Evolutionary conservation across 1,140 invertebrate genomes (phyloP), one percentile per base, ranked within the genome.

Genomic region (Eciton burchellii): DNA sequence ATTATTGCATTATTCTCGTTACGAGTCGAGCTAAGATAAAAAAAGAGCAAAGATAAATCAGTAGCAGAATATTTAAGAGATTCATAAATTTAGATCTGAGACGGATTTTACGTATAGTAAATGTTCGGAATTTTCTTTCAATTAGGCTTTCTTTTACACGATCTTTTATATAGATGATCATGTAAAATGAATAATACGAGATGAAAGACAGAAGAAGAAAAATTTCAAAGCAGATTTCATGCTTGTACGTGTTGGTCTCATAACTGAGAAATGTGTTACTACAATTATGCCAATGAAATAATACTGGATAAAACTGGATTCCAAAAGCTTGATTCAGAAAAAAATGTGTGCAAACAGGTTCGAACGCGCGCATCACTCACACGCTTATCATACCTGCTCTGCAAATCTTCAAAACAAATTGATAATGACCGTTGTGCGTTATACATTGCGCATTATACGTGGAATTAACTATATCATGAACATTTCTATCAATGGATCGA

Each of bases 251-350:
- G 54, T 79, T 21, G 29, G 26, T 16, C 12, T 56, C n/a, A n/a
- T n/a, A n/a, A n/a, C n/a, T n/a, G 65, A 56, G 19, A 70, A 35
- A 68, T 70, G 49, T 56, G 3, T 16, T 1, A 56, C 16, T 19
- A 14, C 6, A 43, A 35, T 3, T 8, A 35, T 4, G 21, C 29
- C 43, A 26, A 49, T 49, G 35, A 11, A 9, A 41, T 47, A 9
- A 57, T 16, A 12, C 35, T n/a, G 19, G 63, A 68, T 56, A 43
- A 79, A 2, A 79, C 63, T 49, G 63, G 24, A 79, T 79, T 79
- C 74, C 63, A 45, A 1, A n/a, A 12, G 24, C n/a, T n/a, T 70
- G 74, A 79, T 57, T 45, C n/a, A 68, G 41, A 41, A 54, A 66
- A 26, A 49, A 77, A 54, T 56, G 16, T 19, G 26, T 49, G 8